Base-by-base conservation (phyloP, 1,140 invertebrate species). In the Panagrolaimus sp. region DNA sequence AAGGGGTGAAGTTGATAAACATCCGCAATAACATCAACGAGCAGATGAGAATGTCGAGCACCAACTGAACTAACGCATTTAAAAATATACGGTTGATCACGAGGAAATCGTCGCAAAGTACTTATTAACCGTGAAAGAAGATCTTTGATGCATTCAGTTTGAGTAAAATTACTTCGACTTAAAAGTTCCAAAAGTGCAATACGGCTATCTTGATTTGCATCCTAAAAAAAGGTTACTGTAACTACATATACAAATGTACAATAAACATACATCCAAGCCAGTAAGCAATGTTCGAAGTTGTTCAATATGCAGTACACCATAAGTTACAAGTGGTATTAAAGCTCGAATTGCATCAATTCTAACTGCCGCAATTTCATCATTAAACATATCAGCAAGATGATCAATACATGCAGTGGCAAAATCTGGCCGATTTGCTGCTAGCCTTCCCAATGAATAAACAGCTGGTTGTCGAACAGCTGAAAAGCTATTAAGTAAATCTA, bases 381-480 rank as follows among this genome's bases (percentile, higher is more conserved):
- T 98, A 82, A 98, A 98, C 96, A 99, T 98, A 82, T 99, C 96
- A 0, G 98, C 95, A 46, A 98, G 87, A 80, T 97, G 97, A 83
- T 98, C 96, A 4, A 96, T 84, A 0, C 91, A 90, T 45, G 91
- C 88, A 42, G 88, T 88, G 0, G 94, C 92, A 85, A 98, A 97
- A 42, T 88, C 86, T 0, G 89, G 87, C 76, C 92, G 91, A 70
- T 90, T 88, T 65, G 91, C 84, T 0, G 95, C 92, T 63, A 98
- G 84, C 71, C 89, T 88, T 83, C 94, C 96, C 23, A 98, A 87
- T 0, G 95, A 94, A 81, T 96, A 92, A 0, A 99, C 89, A 0
- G 93, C 89, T 14, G 94, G 92, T 67, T 91, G 94, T 68, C 96
- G 88, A 0, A 98, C 95, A 88, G 96, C 91, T 90, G 82, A 65